Evolutionary conservation across 2,797 vertebrate species (phyloP).

Genomic region (Potorous gilbertii): DNA sequence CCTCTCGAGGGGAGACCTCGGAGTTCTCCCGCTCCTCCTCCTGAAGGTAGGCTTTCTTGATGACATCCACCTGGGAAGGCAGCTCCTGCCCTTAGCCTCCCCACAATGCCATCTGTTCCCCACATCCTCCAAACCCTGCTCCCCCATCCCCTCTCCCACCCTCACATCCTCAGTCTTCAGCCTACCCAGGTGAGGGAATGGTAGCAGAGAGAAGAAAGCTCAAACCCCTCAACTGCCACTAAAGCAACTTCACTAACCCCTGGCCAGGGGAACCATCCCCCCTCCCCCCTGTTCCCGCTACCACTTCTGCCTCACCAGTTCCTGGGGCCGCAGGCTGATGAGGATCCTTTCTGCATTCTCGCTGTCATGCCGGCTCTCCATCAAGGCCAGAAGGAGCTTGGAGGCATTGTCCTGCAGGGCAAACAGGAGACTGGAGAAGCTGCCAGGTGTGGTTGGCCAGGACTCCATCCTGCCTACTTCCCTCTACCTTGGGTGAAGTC

Average conservation of each 20-base stretch:
- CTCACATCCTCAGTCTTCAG: not conserved
- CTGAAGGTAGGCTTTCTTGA: conserved; percentile 95
- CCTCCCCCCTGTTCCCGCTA: rapidly evolving
- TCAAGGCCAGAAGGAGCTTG: conserved; percentile 95
- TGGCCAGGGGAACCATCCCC: rapidly evolving
- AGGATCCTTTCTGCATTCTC: conserved; percentile 97
- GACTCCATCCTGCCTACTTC: not conserved
- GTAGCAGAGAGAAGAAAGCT: not conserved
- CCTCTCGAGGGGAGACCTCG: conserved; percentile 94
- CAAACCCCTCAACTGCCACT: not conserved
- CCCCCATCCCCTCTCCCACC: not conserved
- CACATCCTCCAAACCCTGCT: not conserved
- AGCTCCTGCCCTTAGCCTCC: not conserved
- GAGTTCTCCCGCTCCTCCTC: conserved; percentile 91
- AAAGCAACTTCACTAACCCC: not conserved
- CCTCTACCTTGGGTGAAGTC: not conserved
- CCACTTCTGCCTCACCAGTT: conserved; percentile 88
- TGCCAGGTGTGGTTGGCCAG: not conserved
- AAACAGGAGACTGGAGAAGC: not conserved
- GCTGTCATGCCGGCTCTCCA: conserved; percentile 98
- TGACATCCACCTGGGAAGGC: conserved; percentile 91
- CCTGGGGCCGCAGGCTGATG: conserved; percentile 95
- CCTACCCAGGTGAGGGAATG: not conserved
- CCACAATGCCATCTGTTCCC: not conserved
- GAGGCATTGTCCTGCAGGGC: conserved; percentile 94